Evolutionary conservation across 1,140 invertebrate species (phyloP).

Genomic region (Centruroides sculpturatus): DNA sequence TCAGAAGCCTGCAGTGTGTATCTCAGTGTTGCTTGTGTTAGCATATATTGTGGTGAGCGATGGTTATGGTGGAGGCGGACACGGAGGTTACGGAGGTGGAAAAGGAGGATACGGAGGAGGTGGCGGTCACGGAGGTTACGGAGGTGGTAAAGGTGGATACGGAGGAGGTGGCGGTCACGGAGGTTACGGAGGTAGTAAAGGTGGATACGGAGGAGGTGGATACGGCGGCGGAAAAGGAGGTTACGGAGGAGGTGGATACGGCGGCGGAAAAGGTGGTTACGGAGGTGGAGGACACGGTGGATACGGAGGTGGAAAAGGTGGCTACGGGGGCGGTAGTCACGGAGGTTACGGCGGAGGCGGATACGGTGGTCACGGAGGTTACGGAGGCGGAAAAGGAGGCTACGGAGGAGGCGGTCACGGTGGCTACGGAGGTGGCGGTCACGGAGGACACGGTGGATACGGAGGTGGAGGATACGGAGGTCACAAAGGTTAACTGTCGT

Average conservation of each 20-base stretch:
- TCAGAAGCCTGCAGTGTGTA: too few species aligned
- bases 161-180: conserved; percentile 2
- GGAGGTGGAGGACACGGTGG: neutral
- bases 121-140: conserved; percentile 8
- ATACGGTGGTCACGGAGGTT: neutral
- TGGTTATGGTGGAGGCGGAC: conserved; percentile 10
- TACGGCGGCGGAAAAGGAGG: neutral
- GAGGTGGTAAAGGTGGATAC: conserved; percentile 9
- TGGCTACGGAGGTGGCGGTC: neutral
- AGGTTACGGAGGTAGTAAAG: neutral
- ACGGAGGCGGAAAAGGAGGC: neutral
- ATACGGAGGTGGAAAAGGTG: neutral
- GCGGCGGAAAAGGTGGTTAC: neutral
- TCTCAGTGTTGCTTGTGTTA: too few species aligned
- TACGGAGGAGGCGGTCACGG: too few species aligned
- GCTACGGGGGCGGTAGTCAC: neutral
- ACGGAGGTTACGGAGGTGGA: conserved; percentile 6
- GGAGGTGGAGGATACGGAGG: too few species aligned
- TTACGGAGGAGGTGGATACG: conserved; percentile 1
- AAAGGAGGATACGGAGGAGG: conserved; percentile 5
- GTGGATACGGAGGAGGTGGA: conserved; percentile 1
- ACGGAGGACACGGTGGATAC: neutral
- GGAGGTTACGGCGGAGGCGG: neutral
- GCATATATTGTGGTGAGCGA: neutral
- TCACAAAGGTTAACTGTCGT: too few species aligned